Evolutionary conservation across 2,113 vertebrate genomes (phyloP).

Genomic region (Petrocephalus zakoni): DNA sequence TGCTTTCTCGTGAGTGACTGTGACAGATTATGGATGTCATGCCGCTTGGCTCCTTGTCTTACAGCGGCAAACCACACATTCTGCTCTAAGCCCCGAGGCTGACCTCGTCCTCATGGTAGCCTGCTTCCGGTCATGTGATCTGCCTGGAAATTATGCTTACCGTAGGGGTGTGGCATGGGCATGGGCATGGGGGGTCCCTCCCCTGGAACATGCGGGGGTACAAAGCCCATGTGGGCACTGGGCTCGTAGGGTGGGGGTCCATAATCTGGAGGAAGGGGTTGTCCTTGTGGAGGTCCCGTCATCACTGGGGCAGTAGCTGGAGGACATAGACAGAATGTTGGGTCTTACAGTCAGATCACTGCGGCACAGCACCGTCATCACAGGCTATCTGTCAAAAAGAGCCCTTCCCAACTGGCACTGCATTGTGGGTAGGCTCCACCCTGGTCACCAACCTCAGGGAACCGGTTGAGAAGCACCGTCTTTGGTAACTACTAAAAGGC

Average conservation of each 20-base stretch:
- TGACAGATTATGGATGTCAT: neutral
- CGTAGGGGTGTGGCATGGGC: conserved; percentile 58
- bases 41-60: neutral
- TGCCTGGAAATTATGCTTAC: conserved; percentile 48
- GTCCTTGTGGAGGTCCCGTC: conserved; percentile 67
- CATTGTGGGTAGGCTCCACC: neutral
- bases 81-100: neutral
- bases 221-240: conserved; percentile 67
- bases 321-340: neutral
- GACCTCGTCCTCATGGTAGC: neutral
- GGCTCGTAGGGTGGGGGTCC: conserved; percentile 89
- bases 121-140: neutral
- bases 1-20: neutral
- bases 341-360: neutral
- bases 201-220: conserved; percentile 75
- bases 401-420: neutral
- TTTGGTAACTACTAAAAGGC: neutral
- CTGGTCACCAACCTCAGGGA: neutral
- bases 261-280: conserved; percentile 75
- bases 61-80: neutral
- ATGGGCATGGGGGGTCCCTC: conserved; percentile 66
- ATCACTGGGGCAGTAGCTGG: conserved; percentile 52
- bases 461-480: neutral
- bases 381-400: neutral
- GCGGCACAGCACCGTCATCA: neutral